phyloP scores from a whole-genome alignment of 2,113 vertebrate genomes.

The Phrynosoma platyrhinos region DNA sequence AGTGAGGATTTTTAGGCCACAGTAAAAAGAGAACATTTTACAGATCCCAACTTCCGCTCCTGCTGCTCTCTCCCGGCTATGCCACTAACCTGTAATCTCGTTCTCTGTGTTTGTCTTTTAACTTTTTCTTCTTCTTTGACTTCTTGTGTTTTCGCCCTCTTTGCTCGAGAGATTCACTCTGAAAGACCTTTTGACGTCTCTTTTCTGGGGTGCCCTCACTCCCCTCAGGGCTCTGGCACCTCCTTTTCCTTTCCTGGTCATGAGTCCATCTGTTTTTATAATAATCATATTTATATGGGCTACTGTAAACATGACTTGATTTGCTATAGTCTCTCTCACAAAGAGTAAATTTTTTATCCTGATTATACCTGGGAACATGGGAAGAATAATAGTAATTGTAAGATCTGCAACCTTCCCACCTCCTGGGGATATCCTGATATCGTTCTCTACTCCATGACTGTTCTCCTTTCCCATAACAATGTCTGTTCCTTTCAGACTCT shows the following conservation, averaged over 20 bases:
- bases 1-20: neutral
- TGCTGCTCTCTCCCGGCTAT: too few species aligned
- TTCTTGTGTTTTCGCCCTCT: slow-evolving; percentile 86
- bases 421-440: slow-evolving; percentile 69
- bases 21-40: neutral
- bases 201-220: slow-evolving; percentile 57
- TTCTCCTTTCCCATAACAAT: slow-evolving; percentile 75
- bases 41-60: fast-evolving
- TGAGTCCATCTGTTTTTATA: slow-evolving; percentile 70
- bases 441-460: slow-evolving; percentile 77
- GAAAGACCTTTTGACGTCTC: slow-evolving; percentile 57
- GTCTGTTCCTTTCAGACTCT: slow-evolving; percentile 74
- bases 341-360: slow-evolving; percentile 68
- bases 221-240: slow-evolving; percentile 22
- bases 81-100: slow-evolving; percentile 81
- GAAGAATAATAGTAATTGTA: slow-evolving; percentile 71
- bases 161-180: slow-evolving; percentile 61
- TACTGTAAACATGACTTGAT: slow-evolving; percentile 52
- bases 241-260: slow-evolving; percentile 59
- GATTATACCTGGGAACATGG: slow-evolving; percentile 71
- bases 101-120: slow-evolving; percentile 88
- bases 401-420: slow-evolving; percentile 76
- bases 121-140: slow-evolving; percentile 93
- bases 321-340: slow-evolving; percentile 67
- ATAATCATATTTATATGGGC: slow-evolving; percentile 69